Evolutionary conservation across 2,113 vertebrate species (phyloP), one percentile per base, ranked within the genome.

Genomic region (Phylloscopus trochilus): DNA sequence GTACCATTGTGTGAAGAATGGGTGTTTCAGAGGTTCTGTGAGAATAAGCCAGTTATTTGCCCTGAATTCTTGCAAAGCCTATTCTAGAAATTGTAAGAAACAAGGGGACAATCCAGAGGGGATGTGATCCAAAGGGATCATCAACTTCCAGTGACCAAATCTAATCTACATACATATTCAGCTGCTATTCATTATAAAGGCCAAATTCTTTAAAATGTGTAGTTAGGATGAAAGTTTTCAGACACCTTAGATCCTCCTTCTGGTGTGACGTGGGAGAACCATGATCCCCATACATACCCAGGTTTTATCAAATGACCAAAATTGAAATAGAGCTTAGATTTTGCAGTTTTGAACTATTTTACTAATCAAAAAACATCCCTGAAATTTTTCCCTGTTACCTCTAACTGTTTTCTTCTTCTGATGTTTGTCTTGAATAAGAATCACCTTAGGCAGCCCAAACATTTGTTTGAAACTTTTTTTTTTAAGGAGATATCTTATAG

Each of bases 201-300:
- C 6, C n/a, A 69, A 88, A 76, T 46, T 49, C 18, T 69, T 51
- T 43, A 63, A 77, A 83, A 64, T 16, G 18, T n/a, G 15, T 6
- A n/a, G 46, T 56, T 55, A 35, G 20, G 60, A 31, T 33, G n/a
- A 30, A 78, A 46, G 41, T 64, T 31, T 78, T 28, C 30, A 23
- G 64, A 30, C 41, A 49, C 7, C 6, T 51, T 26, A 46, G 44
- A 13, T 49, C 15, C 15, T 90, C 43, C 62, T 30, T 19, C n/a
- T 69, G 19, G 19, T 22, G 12, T 0, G 0, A 37, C 5, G 16
- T 16, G 37, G 22, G 30, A 44, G 49, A 44, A 64, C 20, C 13
- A 22, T 22, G 41, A 15, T 41, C 19, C 23, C 22, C 24, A 18
- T 9, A 28, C 6, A 8, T 12, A 60, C 1, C 7, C 41, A 64